Evolutionary conservation across 2,113 vertebrate genomes (phyloP).

Genomic region (Recurvirostra avosetta): DNA sequence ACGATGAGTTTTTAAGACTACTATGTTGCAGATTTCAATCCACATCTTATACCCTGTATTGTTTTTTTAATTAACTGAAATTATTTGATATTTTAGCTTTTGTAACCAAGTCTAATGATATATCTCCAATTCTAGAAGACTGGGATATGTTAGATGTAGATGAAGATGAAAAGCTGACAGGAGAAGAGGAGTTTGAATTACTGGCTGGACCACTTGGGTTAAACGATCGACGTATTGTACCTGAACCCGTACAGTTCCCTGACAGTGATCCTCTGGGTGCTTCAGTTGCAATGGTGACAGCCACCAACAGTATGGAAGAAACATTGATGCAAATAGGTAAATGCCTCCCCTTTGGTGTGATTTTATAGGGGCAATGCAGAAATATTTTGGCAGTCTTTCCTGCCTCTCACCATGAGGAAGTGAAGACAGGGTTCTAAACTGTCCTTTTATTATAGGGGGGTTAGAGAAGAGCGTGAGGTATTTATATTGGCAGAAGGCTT

Average conservation of each 20-base stretch:
- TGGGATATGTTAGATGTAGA: slow-evolving; percentile 99
- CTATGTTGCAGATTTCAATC: background rate
- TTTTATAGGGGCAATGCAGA: background rate
- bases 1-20: background rate
- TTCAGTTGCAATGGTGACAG: slow-evolving; percentile 96
- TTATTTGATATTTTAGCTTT: background rate
- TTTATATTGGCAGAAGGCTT: background rate
- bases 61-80: background rate
- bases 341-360: background rate
- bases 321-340: slow-evolving; percentile 95
- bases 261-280: slow-evolving; percentile 96
- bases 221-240: slow-evolving; percentile 88
- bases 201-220: slow-evolving; percentile 90
- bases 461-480: background rate
- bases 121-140: slow-evolving; percentile 82
- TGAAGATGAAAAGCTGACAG: slow-evolving; percentile 92
- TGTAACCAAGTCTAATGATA: background rate
- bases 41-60: background rate
- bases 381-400: background rate
- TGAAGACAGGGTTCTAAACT: background rate
- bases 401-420: background rate
- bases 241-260: slow-evolving; percentile 93
- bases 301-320: slow-evolving; percentile 98
- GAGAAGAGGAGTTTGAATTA: slow-evolving; percentile 96
- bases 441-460: background rate